Conservation (phyloP, 2,888 invertebrate species). For the Baronia brevicornis region DNA sequence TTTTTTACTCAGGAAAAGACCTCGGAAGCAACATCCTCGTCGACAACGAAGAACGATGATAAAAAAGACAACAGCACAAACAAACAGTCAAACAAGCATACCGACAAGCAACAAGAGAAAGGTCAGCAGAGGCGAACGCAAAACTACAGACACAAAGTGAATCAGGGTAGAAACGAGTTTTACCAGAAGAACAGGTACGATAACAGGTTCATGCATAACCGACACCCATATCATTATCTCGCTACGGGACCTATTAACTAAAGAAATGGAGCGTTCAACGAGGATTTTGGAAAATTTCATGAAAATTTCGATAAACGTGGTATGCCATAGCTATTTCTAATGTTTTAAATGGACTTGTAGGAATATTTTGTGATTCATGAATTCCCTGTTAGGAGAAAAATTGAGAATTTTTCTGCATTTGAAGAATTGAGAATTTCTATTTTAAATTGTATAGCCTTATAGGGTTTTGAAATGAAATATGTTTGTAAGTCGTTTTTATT, state of each 20-base stretch:
- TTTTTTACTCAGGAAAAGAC: slow-evolving; percentile 41
- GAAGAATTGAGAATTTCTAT: too few species aligned
- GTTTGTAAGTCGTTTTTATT: too few species aligned
- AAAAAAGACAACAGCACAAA: slow-evolving; percentile 22
- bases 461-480: too few species aligned
- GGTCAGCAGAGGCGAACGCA: slow-evolving; percentile 47
- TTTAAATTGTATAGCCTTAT: too few species aligned
- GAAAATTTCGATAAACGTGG: too few species aligned
- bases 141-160: slow-evolving; percentile 53
- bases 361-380: too few species aligned
- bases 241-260: slow-evolving; percentile 70
- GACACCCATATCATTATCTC: slow-evolving; percentile 62
- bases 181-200: slow-evolving; percentile 64
- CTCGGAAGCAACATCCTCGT: slow-evolving; percentile 23
- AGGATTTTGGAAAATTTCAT: too few species aligned
- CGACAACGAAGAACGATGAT: slow-evolving; percentile 27
- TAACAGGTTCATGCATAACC: slow-evolving; percentile 49
- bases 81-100: slow-evolving; percentile 37
- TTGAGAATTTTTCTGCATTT: too few species aligned
- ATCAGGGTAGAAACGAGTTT: slow-evolving; percentile 47
- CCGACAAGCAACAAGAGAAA: slow-evolving; percentile 41
- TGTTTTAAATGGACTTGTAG: too few species aligned
- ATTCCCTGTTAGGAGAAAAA: too few species aligned
- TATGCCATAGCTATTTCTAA: too few species aligned
- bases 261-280: slow-evolving; percentile 15